Evolutionary conservation across 2,888 invertebrate species (phyloP), one percentile per base, ranked within the genome.

Genomic region (Ceratothoa steindachneri): DNA sequence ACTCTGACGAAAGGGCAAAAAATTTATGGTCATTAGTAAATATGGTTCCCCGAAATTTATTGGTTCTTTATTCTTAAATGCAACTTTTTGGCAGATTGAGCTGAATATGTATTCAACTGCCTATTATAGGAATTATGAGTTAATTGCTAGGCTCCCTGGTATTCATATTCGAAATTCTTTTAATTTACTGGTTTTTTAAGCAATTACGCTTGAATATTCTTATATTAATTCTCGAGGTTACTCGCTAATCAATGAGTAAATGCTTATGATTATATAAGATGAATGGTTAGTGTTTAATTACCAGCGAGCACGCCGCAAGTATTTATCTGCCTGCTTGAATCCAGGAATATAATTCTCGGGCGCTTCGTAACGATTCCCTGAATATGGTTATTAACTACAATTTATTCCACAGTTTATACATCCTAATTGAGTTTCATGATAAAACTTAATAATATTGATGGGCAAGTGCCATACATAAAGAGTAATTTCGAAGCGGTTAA

Each of bases 361-460:
- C 5, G 41, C 41, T 41, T 60, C 60, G 19, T n/a, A 24, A n/a
- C 22, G n/a, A 24, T 60, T 24, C 12, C 27, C 27, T 60, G 27
- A 60, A 24, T n/a, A 24, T 24, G 60, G 22, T 60, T 60, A 60
- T 60, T 60, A 60, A 60, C 19, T 60, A 60, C 60, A 60, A n/a
- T 60, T 60, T 60, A 60, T 60, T 60, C 60, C 12, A 24, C 60
- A 60, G 24, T 60, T 60, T 60, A 60, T 3, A 60, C 22, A 24
- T 60, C 9, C 2, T 60, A 60, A 60, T 60, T 60, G 60, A 60
- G 60, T 60, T 60, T 60, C 60, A 60, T 24, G 60, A 24, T 60
- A 60, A 60, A n/a, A 24, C 60, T 60, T 60, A 60, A 60, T 60
- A 24, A 60, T 60, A 60, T n/a, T 60, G 60, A 24, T 60, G 24